Base-by-base conservation (phyloP, 2,888 invertebrate genomes). In the Scaeva pyrastri region DNA sequence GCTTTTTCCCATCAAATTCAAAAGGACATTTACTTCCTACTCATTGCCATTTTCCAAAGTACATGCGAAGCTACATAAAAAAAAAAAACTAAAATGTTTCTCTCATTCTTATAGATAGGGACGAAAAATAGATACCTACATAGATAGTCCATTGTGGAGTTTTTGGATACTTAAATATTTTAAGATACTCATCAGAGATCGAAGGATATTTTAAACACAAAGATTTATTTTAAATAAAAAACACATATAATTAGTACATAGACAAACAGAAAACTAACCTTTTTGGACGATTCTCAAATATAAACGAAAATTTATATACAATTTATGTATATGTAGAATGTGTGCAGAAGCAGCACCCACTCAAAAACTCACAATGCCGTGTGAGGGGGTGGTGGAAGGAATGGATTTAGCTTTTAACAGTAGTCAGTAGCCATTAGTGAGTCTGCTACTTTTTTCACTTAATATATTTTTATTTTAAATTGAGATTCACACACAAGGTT, bases 11-110 rank as follows among this genome's bases (percentile, higher is more conserved):
- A 81, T 73, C 75, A 85, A 66, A 55, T 76, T 76, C 72, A 76
- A 85, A 85, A 76, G 85, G 72, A 81, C 75, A 85, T 81, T 76
- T 81, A 81, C 81, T 85, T 85, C 81, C 75, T 85, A 72, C 68
- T 85, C 68, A 81, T 76, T 76, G 80, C 81, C 62, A 43, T 75
- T 76, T 76, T 71, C 81, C 68, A 58, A 76, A 76, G 76, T 58
- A 76, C 36, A 79, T 80, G 64, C 75, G 58, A 75, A 80, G 64
- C 58, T 75, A 58, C 56, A 58, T 75, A 64, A 39, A 70, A 60
- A 78, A 66, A 58, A 58, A 80, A 72, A 36, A 71, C n/a, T 41
- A 45, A 83, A 74, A 70, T 71, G n/a, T 39, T 75, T 80, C 56
- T 75, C 74, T 66, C 64, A 56, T 77, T 71, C 62, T 52, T 52